Conservation (phyloP, 2,888 invertebrate genomes). For the Lamellibrachia columna region DNA sequence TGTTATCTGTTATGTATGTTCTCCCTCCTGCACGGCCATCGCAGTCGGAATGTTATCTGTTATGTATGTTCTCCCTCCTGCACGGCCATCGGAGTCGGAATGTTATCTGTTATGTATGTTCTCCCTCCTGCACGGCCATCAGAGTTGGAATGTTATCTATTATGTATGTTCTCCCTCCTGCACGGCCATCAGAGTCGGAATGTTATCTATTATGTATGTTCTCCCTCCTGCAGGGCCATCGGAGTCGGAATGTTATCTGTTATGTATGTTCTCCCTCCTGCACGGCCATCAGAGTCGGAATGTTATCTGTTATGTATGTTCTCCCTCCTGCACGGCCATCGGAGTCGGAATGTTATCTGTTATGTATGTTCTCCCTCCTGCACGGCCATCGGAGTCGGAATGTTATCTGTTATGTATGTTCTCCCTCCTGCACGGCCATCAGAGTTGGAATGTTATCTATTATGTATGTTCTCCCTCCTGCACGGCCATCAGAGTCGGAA, state of each 20-base stretch:
- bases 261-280: not conserved
- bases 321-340: no score
- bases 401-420: not conserved
- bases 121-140: constrained; percentile 38
- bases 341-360: no score
- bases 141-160: constrained; percentile 52
- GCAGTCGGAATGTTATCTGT: no score
- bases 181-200: no score
- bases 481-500: no score
- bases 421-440: constrained; percentile 38
- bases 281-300: constrained; percentile 48
- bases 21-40: no score
- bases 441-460: constrained; percentile 52
- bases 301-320: constrained; percentile 37
- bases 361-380: no score
- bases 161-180: no score
- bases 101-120: not conserved
- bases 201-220: no score
- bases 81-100: not conserved
- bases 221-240: not conserved
- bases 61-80: no score
- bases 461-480: no score
- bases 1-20: constrained; percentile 37
- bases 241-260: not conserved
- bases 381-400: not conserved